Conservation (phyloP, 2,888 invertebrate genomes). For the Drosophila diplacantha region DNA sequence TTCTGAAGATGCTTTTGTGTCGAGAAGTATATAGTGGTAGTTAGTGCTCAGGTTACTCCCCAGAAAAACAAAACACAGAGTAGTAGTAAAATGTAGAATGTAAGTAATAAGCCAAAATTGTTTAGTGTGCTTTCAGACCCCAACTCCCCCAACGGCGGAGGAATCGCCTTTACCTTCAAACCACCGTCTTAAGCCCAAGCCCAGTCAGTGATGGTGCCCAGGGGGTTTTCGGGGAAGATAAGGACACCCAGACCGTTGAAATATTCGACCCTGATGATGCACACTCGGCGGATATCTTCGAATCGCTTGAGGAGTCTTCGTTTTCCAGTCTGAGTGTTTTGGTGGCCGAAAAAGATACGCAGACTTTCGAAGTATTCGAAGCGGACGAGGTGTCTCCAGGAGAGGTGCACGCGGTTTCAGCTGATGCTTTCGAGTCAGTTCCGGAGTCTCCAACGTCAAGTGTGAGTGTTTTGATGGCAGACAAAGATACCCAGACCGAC, state of each 20-base stretch:
- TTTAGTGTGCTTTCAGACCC: background rate
- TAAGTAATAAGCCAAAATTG: background rate
- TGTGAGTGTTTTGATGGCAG: too few species aligned
- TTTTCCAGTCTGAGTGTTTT: background rate
- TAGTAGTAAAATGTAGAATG: background rate
- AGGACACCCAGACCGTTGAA: too few species aligned
- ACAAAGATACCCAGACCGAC: too few species aligned
- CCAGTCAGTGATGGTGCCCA: too few species aligned
- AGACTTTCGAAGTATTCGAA: too few species aligned
- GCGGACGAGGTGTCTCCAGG: too few species aligned
- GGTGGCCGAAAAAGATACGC: too few species aligned
- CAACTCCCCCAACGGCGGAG: background rate
- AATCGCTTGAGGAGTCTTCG: background rate
- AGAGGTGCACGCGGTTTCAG: too few species aligned
- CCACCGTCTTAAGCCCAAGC: background rate
- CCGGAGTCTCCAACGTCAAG: too few species aligned
- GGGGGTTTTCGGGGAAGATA: background rate
- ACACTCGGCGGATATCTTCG: background rate
- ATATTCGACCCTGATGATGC: too few species aligned
- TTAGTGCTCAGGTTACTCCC: background rate
- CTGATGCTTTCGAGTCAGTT: too few species aligned
- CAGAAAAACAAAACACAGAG: background rate
- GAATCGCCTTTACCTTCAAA: background rate
- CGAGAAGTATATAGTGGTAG: background rate
- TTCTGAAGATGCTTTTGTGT: background rate